These are phyloP conservation scores for Leptinotarsa juncta DNA, from an alignment of 2,888 invertebrate species.

Conservation along the genomic window DNA sequence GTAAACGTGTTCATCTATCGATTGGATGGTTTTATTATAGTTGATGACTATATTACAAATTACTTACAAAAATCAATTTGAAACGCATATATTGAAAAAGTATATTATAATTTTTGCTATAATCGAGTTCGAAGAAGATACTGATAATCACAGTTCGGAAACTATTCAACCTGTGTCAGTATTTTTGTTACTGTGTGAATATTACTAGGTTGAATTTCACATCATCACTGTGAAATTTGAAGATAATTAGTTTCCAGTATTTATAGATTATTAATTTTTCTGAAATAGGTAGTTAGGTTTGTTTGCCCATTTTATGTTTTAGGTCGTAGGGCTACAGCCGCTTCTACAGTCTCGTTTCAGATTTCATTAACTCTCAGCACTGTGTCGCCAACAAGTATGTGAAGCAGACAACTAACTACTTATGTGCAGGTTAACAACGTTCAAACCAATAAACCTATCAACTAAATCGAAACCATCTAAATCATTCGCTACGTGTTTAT, in stretches of 20 bases:
- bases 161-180: too few relatives aligned
- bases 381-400: conserved; percentile 7
- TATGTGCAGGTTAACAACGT: neutral
- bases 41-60: too few relatives aligned
- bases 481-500: neutral
- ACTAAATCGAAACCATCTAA: neutral
- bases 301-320: neutral
- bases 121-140: too few relatives aligned
- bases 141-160: too few relatives aligned
- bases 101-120: too few relatives aligned
- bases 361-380: neutral
- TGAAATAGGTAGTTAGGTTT: neutral
- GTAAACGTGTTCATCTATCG: too few relatives aligned
- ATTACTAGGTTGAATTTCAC: too few relatives aligned
- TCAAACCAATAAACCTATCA: neutral
- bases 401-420: neutral
- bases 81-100: too few relatives aligned
- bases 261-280: neutral
- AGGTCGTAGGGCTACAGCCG: neutral
- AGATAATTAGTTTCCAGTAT: neutral
- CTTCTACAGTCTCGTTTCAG: neutral
- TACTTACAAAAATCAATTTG: too few relatives aligned
- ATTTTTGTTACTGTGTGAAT: too few relatives aligned
- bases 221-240: conserved; percentile 18
- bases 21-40: too few relatives aligned